Conservation (phyloP, 2,113 vertebrate species). For the Phalacrocorax brasilianus region DNA sequence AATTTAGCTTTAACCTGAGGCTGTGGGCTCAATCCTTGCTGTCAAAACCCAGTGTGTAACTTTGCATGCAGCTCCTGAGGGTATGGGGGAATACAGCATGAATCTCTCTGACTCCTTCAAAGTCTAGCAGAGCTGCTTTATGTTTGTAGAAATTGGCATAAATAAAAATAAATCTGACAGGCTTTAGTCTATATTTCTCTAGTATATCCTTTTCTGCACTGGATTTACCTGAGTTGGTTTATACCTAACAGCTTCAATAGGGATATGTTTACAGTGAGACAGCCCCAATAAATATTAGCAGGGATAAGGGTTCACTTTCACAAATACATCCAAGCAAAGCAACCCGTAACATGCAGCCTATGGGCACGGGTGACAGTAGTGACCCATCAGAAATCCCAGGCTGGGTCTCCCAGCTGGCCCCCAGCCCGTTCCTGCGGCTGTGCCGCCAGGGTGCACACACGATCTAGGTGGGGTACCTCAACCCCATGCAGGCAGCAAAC, state of each 20-base stretch:
- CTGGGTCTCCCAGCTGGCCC: not conserved
- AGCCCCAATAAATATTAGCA: not conserved
- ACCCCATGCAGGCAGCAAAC: fast-evolving
- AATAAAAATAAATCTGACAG: conserved; percentile 56
- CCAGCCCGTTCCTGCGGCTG: not conserved
- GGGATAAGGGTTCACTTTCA: not conserved
- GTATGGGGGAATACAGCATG: not conserved
- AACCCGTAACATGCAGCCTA: fast-evolving
- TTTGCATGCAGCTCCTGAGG: conserved; percentile 39
- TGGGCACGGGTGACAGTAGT: fast-evolving
- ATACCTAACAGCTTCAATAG: not conserved
- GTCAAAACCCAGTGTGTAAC: conserved; percentile 29
- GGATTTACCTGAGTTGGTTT: conserved; percentile 11
- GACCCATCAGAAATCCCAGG: not conserved
- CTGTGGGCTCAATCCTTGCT: conserved; percentile 60
- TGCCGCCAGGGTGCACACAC: fast-evolving
- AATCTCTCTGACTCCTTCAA: conserved; percentile 26
- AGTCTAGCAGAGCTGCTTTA: conserved; percentile 41
- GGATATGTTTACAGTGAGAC: not conserved
- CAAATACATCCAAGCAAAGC: not conserved
- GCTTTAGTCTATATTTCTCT: conserved; percentile 2
- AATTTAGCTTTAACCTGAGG: conserved; percentile 56
- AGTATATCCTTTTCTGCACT: not conserved
- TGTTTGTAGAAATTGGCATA: conserved; percentile 4
- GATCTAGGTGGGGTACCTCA: not conserved